Evolutionary conservation across 2,888 invertebrate genomes (phyloP).

Genomic region (Cheilosia vernalis): DNA sequence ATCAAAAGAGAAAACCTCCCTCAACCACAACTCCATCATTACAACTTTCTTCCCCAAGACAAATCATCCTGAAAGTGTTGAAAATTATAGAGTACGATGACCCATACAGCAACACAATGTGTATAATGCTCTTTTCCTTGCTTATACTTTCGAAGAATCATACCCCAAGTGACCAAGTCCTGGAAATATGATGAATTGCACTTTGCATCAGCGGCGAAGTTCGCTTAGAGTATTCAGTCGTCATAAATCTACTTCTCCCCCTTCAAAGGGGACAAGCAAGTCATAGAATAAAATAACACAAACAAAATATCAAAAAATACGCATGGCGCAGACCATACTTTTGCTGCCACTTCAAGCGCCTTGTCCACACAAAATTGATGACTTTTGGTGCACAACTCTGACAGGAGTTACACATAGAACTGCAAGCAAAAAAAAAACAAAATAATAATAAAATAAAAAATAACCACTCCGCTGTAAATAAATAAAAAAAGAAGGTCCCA

Average conservation of each 20-base stretch:
- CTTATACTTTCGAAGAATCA: conserved; percentile 33
- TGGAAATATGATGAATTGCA: conserved; percentile 65
- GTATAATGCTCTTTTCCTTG: background rate
- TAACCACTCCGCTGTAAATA: conserved; percentile 30
- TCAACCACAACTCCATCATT: no score
- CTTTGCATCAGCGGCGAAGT: conserved; percentile 51
- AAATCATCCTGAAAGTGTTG: no score
- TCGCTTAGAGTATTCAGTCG: conserved; percentile 36
- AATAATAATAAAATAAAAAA: no score
- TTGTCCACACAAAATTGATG: conserved; percentile 67
- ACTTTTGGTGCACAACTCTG: conserved; percentile 59
- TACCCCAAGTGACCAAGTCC: conserved; percentile 49
- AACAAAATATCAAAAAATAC: conserved; percentile 9
- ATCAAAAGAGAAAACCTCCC: no score
- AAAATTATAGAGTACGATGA: background rate
- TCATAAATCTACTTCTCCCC: conserved; percentile 56
- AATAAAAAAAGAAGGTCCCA: conserved; percentile 33
- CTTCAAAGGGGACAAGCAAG: background rate
- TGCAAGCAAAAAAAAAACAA: background rate
- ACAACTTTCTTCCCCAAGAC: no score
- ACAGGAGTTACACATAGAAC: conserved; percentile 19
- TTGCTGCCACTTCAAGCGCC: conserved; percentile 61
- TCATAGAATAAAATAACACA: background rate
- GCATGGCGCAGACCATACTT: conserved; percentile 52
- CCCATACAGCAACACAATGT: background rate